Base-by-base conservation (phyloP, 2,113 vertebrate species). In the Cyrtonyx montezumae region DNA sequence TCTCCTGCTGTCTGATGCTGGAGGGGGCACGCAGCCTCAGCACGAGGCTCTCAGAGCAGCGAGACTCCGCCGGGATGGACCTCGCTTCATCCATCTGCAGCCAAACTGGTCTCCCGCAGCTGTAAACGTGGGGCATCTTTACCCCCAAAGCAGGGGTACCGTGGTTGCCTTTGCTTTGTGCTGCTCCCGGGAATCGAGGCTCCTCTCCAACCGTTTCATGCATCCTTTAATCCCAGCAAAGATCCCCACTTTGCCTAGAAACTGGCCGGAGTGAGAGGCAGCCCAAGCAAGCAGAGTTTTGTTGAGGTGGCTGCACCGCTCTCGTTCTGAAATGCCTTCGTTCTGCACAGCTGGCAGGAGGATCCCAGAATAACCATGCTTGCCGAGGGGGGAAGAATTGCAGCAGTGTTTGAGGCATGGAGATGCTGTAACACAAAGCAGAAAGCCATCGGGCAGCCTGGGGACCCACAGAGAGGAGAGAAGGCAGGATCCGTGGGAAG, bases 1-100 rank as follows among this genome's bases (percentile, higher is more conserved):
- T 2, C 51, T 49, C 11, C 1, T n/a, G 25, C 25, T 51, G 49
- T 26, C 49, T 30, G 32, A 10, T 4, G 2, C 11, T 4, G 0
- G 3, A n/a, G 63, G 25, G 25, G 16, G 46, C 3, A 61, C 8
- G 20, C 42, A 9, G 32, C 30, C 16, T 36, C 40, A 12, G 7
- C 36, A 46, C 6, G 6, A 30, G 45, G 19, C 23, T 42, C 36
- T 8, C 48, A 55, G 15, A 76, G 36, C 46, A n/a, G 25, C 7
- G 26, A 22, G 26, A 4, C 11, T 6, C 18, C 6, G 6, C 1
- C 15, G 32, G 65, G 23, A 56, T 28, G 8, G 6, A 6, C 34
- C 40, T 49, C 59, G 75, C 7, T 17, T 4, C 4, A 21, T 74
- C 21, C 34, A 12, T 46, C 46, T 16, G 11, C 19, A 76, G 40